Evolutionary conservation across 2,888 invertebrate species (phyloP).

Genomic region (Tineola bisselliella): DNA sequence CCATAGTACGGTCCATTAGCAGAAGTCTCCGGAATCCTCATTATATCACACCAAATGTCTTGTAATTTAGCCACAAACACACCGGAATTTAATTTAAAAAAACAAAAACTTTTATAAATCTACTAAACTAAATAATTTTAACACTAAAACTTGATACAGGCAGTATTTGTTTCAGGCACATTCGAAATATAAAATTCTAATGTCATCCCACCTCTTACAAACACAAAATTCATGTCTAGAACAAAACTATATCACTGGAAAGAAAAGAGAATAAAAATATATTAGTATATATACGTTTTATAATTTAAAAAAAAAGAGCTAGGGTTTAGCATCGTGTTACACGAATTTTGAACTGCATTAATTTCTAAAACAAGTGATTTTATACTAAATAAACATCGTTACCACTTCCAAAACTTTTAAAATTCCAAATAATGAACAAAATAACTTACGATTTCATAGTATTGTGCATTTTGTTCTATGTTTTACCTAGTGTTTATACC

Average conservation of each 20-base stretch:
- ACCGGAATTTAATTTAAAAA: not conserved
- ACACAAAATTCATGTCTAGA: not conserved
- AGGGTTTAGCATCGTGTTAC: too few species aligned
- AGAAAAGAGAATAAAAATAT: not conserved
- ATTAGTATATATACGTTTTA: too few species aligned
- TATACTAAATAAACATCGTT: too few species aligned
- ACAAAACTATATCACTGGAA: not conserved
- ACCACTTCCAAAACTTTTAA: too few species aligned
- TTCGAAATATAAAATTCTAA: constrained; percentile 5
- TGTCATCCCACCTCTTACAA: not conserved
- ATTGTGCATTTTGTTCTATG: too few species aligned
- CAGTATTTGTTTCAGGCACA: constrained; percentile 26
- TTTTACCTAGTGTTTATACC: too few species aligned
- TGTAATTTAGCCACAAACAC: not conserved
- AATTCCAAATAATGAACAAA: too few species aligned
- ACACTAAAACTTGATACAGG: not conserved
- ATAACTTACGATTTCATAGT: too few species aligned
- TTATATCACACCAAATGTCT: constrained; percentile 26
- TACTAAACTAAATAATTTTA: not conserved
- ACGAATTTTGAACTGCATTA: too few species aligned
- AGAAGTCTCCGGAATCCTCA: constrained; percentile 60
- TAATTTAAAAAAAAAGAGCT: too few species aligned
- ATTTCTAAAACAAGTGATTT: too few species aligned
- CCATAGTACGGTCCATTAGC: constrained; percentile 57
- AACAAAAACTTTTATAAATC: not conserved